Evolutionary conservation across 2,888 invertebrate genomes (phyloP), one percentile per base, ranked within the genome.

Genomic region (Chrysina gloriosa): DNA sequence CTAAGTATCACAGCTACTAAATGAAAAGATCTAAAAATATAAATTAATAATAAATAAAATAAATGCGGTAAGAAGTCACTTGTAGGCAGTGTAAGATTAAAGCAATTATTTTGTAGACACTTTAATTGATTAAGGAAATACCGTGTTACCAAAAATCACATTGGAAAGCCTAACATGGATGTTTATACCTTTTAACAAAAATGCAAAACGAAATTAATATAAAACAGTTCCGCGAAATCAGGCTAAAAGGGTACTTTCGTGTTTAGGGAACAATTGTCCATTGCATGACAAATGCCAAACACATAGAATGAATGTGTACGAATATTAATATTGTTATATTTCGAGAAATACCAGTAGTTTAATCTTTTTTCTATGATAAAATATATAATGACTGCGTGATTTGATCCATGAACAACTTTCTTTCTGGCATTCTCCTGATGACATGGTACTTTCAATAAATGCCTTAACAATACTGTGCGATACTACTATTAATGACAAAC

Each of bases 381-480:
- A n/a, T n/a, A n/a, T n/a, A n/a, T n/a, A n/a, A n/a, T n/a, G n/a
- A n/a, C n/a, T 5, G 14, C 23, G 7, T 47, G n/a, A 25, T n/a
- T 7, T 1, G 5, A 23, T 23, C 48, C 23, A 48, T 23, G n/a
- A 48, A n/a, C 21, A 36, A 21, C 34, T 27, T 27, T 42, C 11
- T 2, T 58, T 45, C 4, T 45, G 27, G 14, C 27, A 54, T 21
- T 27, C 5, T 54, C 31, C 21, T 21, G 31, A 25, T 56, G 19
- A 45, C 39, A 58, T 25, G 58, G 58, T 42, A 61, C 29, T 61
- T 61, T 23, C 29, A 65, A 31, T 21, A 21, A 42, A 65, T 45
- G 56, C 45, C 56, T 42, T 52, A 47, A 42, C 31, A 65, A 56
- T 50, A 64, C 14, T 65, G 45, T 56, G 54, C 56, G 54, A 36